phyloP scores from a whole-genome alignment of 1,140 invertebrate genomes.

The Aphelenchoides avenae region DNA sequence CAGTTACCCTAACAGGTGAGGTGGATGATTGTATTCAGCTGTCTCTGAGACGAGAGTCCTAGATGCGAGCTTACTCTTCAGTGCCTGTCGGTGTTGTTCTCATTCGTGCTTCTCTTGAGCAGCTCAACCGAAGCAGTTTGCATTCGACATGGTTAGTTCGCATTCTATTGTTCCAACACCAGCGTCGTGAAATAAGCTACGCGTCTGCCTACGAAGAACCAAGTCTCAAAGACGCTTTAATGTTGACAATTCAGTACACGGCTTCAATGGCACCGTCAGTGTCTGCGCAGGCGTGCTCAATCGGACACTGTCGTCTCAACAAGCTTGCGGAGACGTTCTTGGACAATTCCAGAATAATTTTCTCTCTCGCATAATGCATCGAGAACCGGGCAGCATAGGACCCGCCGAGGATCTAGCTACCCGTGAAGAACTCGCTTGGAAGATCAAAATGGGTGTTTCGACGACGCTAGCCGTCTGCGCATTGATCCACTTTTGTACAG shows the following conservation, averaged over 20 bases:
- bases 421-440: no score
- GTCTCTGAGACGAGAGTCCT: neutral
- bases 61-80: constrained; percentile 39
- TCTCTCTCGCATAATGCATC: no score
- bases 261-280: constrained; percentile 25
- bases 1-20: constrained; percentile 38
- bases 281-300: constrained; percentile 41
- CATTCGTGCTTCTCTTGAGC: constrained; percentile 34
- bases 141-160: constrained; percentile 24
- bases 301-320: constrained; percentile 26
- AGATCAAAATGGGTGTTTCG: no score
- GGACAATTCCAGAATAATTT: constrained; percentile 16
- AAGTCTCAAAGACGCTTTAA: neutral
- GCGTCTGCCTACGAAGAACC: neutral
- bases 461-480: constrained; percentile 18
- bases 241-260: constrained; percentile 26
- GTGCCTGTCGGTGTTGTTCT: constrained; percentile 32
- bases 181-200: neutral
- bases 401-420: no score
- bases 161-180: neutral
- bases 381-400: no score
- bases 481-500: constrained; percentile 17
- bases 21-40: neutral
- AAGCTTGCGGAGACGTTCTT: constrained; percentile 15
- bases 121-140: constrained; percentile 37